phyloP scores from a whole-genome alignment of 1,140 invertebrate genomes.

The Eriosoma lanigerum region DNA sequence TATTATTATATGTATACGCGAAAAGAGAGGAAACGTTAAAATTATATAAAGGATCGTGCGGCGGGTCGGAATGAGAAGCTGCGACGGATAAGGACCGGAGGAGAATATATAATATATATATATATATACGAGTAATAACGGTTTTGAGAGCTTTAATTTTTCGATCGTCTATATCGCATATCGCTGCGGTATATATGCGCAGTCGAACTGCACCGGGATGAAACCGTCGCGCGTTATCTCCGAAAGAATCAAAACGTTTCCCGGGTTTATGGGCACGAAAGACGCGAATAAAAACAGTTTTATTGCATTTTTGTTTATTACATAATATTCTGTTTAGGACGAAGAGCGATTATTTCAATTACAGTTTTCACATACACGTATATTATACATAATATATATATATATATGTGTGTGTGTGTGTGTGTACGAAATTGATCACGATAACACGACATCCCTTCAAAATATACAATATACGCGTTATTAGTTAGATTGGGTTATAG shows the following conservation, averaged over 20 bases:
- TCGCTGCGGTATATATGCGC: background rate
- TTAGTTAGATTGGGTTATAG: no score
- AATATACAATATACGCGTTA: no score
- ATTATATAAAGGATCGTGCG: background rate
- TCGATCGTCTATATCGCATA: background rate
- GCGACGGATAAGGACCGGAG: background rate
- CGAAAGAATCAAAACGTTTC: slow-evolving; percentile 8
- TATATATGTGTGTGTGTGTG: no score
- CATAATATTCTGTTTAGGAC: background rate
- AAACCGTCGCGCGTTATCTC: background rate
- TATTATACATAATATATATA: no score
- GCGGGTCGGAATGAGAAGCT: background rate
- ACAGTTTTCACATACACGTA: background rate
- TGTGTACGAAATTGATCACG: no score
- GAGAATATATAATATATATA: background rate
- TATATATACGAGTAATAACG: background rate
- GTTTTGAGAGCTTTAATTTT: slow-evolving; percentile 17
- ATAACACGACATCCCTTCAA: no score
- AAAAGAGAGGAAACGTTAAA: slow-evolving; percentile 19
- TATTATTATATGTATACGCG: no score
- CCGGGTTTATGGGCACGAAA: slow-evolving; percentile 3
- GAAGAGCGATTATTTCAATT: background rate
- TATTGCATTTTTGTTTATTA: slow-evolving; percentile 7
- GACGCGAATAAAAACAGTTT: slow-evolving; percentile 23
- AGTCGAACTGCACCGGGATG: background rate